Conservation (phyloP, 2,113 vertebrate species). For the Cichladusa arquata region DNA sequence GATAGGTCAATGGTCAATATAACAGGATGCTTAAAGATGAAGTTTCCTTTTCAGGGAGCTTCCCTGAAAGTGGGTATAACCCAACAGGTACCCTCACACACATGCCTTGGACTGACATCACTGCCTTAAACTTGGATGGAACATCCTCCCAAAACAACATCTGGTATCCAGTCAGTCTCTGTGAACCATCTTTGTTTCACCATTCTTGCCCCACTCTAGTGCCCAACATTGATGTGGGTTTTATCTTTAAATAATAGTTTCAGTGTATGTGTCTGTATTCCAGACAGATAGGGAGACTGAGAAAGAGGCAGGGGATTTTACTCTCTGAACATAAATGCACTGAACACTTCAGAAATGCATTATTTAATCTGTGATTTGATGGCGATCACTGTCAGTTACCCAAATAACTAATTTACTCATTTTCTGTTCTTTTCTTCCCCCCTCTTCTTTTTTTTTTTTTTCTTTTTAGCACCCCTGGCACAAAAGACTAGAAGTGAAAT, state of each 20-base stretch:
- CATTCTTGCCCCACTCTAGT: neutral
- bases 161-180: neutral
- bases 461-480: neutral
- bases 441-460: no score
- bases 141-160: neutral
- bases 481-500: neutral
- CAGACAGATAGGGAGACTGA: neutral
- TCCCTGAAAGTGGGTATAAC: neutral
- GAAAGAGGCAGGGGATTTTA: neutral
- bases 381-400: neutral
- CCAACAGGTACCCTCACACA: neutral
- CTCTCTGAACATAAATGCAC: neutral
- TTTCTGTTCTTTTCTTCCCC: neutral
- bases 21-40: neutral
- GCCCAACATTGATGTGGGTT: rapidly evolving
- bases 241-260: neutral
- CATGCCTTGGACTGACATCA: neutral
- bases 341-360: neutral
- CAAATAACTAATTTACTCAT: neutral
- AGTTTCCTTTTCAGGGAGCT: neutral
- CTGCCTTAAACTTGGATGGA: neutral
- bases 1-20: neutral
- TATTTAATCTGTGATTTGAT: constrained; percentile 19
- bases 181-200: neutral
- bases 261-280: neutral